phyloP scores from a whole-genome alignment of 2,888 invertebrate species.

The Deroplatys truncata region DNA sequence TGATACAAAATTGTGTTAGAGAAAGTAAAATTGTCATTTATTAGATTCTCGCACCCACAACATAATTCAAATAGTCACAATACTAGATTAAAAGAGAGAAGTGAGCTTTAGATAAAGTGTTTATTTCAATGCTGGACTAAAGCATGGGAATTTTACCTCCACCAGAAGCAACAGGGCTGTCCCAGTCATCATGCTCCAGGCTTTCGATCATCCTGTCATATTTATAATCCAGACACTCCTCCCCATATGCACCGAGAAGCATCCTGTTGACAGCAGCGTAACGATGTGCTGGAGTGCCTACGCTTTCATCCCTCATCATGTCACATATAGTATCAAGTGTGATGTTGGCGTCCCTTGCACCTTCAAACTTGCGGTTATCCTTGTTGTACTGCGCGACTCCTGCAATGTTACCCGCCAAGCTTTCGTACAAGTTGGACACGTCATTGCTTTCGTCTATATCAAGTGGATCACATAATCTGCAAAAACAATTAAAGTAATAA shows the following conservation, averaged over 20 bases:
- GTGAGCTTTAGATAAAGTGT: too few species aligned
- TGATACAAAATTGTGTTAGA: too few species aligned
- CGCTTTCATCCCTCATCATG: constrained; percentile 61
- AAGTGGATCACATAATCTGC: constrained; percentile 71
- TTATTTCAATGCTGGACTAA: too few species aligned
- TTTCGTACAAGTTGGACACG: constrained; percentile 67
- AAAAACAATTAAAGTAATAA: constrained; percentile 32
- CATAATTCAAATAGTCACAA: too few species aligned
- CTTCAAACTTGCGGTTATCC: constrained; percentile 68
- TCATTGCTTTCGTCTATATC: constrained; percentile 54
- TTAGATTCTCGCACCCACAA: too few species aligned
- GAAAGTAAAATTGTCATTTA: too few species aligned
- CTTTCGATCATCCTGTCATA: constrained; percentile 71
- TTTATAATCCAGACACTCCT: constrained; percentile 78
- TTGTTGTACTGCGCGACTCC: constrained; percentile 92
- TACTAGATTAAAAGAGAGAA: too few species aligned
- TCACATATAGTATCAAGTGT: constrained; percentile 80
- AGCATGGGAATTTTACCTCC: constrained; percentile 42
- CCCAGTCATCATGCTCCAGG: constrained; percentile 64
- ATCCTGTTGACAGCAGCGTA: constrained; percentile 70
- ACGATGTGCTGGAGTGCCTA: constrained; percentile 60
- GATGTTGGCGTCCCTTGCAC: constrained; percentile 57
- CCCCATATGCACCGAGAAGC: constrained; percentile 58
- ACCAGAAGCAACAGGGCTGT: constrained; percentile 58
- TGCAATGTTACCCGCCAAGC: constrained; percentile 82